A percentile compares a stretch with the other conserved stretches of the same genome.
phyloP scores from a whole-genome alignment of 2,888 invertebrate species.

The Xanthia togata region DNA sequence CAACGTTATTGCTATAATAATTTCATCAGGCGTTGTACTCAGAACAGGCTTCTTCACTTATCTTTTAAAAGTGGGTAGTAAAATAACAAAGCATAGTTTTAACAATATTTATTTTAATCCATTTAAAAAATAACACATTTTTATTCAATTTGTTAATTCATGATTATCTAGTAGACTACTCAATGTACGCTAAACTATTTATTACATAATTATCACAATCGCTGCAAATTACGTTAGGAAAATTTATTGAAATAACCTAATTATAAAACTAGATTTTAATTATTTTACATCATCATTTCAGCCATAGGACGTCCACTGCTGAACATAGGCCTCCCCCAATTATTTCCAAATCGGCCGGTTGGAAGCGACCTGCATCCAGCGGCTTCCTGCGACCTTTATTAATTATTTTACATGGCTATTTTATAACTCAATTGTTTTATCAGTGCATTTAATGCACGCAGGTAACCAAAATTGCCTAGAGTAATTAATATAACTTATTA shows the following conservation, averaged over 20 bases:
- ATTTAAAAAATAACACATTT: slow-evolving; percentile 28
- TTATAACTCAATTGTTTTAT: not conserved
- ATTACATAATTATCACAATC: slow-evolving; percentile 61
- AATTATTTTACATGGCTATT: slow-evolving; percentile 13
- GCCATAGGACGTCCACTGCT: too few relatives aligned
- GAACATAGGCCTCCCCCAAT: too few relatives aligned
- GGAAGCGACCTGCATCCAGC: too few relatives aligned
- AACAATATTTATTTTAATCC: slow-evolving; percentile 42
- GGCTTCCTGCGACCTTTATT: too few relatives aligned
- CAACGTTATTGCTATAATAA: slow-evolving; percentile 39
- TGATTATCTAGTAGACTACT: slow-evolving; percentile 23
- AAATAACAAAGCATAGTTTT: slow-evolving; percentile 19
- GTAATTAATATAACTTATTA: not conserved
- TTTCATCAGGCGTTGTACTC: slow-evolving; percentile 44
- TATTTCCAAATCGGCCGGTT: too few relatives aligned
- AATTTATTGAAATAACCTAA: slow-evolving; percentile 37
- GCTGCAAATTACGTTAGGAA: slow-evolving; percentile 53
- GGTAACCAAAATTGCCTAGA: not conserved
- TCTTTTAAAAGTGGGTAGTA: slow-evolving; percentile 3
- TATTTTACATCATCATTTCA: slow-evolving; percentile 1
- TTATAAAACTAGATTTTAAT: slow-evolving; percentile 12
- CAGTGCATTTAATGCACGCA: not conserved
- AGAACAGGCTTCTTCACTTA: slow-evolving; percentile 6
- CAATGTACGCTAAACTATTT: slow-evolving; percentile 26
- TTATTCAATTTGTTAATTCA: slow-evolving; percentile 34